A percentile compares a stretch with the other conserved stretches of the same genome.
Conservation (phyloP, 2,113 vertebrate species). For the Odocoileus virginianus region DNA sequence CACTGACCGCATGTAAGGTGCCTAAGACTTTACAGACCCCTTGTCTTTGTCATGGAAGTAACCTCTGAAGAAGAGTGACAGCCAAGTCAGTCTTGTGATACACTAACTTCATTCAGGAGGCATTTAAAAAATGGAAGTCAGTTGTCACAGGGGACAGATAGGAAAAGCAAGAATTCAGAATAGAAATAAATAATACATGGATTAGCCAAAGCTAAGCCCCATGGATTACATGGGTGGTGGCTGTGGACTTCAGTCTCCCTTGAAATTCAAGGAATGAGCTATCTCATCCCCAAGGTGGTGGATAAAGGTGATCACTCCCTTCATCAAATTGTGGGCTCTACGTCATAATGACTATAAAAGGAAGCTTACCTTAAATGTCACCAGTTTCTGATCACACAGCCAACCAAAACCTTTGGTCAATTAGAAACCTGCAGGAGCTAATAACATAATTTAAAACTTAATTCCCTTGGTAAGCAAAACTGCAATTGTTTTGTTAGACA, state of each 20-base stretch:
- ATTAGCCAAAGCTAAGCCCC: background rate
- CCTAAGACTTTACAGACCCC: background rate
- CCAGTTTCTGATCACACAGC: background rate
- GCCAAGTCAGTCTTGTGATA: background rate
- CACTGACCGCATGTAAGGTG: background rate
- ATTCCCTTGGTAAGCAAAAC: background rate
- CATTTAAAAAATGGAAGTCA: background rate
- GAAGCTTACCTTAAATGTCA: background rate
- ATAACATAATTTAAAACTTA: background rate
- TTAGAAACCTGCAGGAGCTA: background rate
- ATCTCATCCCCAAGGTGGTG: background rate
- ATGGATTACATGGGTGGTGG: background rate
- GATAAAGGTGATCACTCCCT: background rate
- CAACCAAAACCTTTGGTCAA: background rate
- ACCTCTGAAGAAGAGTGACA: background rate
- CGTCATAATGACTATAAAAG: background rate
- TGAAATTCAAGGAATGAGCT: background rate
- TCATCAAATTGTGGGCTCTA: background rate
- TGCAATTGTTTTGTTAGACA: background rate
- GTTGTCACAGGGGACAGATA: background rate
- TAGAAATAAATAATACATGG: background rate
- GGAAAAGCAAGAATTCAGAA: background rate
- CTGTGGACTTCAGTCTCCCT: background rate
- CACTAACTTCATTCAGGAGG: background rate
- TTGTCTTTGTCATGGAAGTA: background rate